Evolutionary conservation across 2,797 vertebrate species (phyloP).

Genomic region (Diplodus puntazzo): DNA sequence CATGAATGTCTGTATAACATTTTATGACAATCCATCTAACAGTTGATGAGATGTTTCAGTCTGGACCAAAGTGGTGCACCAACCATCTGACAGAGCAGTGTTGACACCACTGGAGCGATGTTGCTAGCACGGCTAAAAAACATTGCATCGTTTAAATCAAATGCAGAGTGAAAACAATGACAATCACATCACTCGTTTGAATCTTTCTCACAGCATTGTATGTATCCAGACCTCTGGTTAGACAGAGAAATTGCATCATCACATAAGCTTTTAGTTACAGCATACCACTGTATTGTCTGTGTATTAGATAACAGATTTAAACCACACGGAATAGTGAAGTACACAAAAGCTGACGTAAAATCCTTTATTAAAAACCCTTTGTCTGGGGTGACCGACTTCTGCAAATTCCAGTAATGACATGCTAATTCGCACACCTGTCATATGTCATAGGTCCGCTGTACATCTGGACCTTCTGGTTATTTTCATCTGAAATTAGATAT

Average conservation of each 20-base stretch:
- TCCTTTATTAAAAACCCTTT: slow-evolving; percentile 37
- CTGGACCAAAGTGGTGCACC: neutral
- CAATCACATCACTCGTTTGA: neutral
- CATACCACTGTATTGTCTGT: slow-evolving; percentile 21
- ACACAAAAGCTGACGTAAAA: slow-evolving; percentile 31
- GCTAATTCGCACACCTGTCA: slow-evolving; percentile 51
- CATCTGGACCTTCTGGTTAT: slow-evolving; percentile 41
- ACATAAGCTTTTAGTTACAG: slow-evolving; percentile 28
- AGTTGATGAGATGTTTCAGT: neutral
- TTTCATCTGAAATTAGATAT: slow-evolving; percentile 17
- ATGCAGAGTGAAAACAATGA: neutral
- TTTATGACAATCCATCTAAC: neutral
- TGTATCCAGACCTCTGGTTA: neutral
- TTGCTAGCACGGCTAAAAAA: neutral
- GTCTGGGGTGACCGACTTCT: slow-evolving; percentile 32
- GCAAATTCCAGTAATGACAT: slow-evolving; percentile 40
- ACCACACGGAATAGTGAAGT: slow-evolving; percentile 16
- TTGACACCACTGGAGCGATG: neutral
- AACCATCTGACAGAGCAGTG: neutral
- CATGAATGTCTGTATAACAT: neutral
- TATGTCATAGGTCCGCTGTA: slow-evolving; percentile 11
- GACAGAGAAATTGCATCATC: slow-evolving; percentile 3
- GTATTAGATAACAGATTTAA: slow-evolving; percentile 43
- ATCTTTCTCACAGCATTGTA: neutral
- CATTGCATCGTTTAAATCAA: neutral